These are phyloP conservation scores for Sericinus montela DNA, from an alignment of 2,888 invertebrate species.

Conservation along the genomic window DNA sequence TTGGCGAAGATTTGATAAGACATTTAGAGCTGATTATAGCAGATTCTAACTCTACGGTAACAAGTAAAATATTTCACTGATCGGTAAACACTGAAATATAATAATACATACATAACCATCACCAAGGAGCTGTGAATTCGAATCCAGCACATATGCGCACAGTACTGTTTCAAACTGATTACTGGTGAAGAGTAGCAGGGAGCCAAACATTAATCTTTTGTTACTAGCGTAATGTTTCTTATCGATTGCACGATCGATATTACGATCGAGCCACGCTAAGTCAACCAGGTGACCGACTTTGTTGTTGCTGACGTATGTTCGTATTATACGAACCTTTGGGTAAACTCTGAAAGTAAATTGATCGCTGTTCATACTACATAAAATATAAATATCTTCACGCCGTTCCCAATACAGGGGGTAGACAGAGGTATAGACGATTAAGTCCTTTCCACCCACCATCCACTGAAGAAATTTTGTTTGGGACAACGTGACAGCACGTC, in stretches of 20 bases:
- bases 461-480: too few relatives aligned
- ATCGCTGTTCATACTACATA: too few relatives aligned
- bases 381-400: too few relatives aligned
- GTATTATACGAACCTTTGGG: constrained; percentile 63
- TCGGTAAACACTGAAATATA: constrained; percentile 7
- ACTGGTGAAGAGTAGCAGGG: constrained; percentile 84
- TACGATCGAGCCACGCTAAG: constrained; percentile 52
- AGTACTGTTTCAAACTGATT: constrained; percentile 84
- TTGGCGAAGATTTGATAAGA: too few relatives aligned
- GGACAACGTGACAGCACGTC: too few relatives aligned
- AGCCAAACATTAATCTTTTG: constrained; percentile 84
- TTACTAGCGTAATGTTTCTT: constrained; percentile 40
- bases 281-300: constrained; percentile 65
- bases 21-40: too few relatives aligned
- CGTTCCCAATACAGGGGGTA: too few relatives aligned
- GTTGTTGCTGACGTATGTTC: constrained; percentile 55
- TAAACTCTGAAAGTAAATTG: constrained; percentile 52
- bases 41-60: too few relatives aligned
- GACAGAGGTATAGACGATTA: too few relatives aligned
- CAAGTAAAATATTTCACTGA: too few relatives aligned
- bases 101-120: constrained; percentile 76
- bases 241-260: constrained; percentile 31
- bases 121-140: constrained; percentile 53
- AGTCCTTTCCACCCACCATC: too few relatives aligned
- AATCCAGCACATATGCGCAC: constrained; percentile 83